phyloP scores from a whole-genome alignment of 2,113 vertebrate species.

The Desmodus rotundus region DNA sequence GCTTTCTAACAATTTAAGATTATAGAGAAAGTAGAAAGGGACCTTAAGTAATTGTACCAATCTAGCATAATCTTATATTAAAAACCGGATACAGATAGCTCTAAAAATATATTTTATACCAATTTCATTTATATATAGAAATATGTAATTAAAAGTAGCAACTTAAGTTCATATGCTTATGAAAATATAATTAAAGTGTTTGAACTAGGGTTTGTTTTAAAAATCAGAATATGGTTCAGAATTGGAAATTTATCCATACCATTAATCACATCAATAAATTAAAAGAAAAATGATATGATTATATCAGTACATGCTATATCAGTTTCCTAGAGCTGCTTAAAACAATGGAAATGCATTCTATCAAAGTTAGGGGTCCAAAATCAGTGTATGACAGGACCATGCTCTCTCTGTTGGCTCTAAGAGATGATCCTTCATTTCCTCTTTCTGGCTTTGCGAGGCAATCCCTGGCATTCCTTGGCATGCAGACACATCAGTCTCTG shows the following conservation, averaged over 20 bases:
- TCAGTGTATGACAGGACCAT: neutral
- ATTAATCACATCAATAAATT: neutral
- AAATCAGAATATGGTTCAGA: neutral
- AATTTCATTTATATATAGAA: neutral
- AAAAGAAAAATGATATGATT: neutral
- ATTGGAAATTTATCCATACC: neutral
- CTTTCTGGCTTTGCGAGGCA: neutral
- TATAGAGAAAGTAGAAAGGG: neutral
- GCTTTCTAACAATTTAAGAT: slow-evolving; percentile 1
- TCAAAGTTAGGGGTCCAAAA: neutral
- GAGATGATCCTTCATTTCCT: neutral
- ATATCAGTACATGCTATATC: neutral
- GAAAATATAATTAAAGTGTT: neutral
- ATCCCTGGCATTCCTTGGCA: neutral
- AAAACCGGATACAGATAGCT: neutral
- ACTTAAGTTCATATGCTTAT: neutral
- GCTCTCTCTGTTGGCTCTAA: neutral
- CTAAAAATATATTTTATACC: neutral
- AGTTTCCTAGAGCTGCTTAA: neutral
- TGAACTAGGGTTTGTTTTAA: neutral
- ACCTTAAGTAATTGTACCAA: neutral
- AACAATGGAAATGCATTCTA: neutral
- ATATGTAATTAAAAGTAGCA: neutral
- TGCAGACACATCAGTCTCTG: neutral
- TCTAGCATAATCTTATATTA: neutral